phyloP scores from a whole-genome alignment of 1,140 invertebrate genomes.

The Chionoecetes opilio region DNA sequence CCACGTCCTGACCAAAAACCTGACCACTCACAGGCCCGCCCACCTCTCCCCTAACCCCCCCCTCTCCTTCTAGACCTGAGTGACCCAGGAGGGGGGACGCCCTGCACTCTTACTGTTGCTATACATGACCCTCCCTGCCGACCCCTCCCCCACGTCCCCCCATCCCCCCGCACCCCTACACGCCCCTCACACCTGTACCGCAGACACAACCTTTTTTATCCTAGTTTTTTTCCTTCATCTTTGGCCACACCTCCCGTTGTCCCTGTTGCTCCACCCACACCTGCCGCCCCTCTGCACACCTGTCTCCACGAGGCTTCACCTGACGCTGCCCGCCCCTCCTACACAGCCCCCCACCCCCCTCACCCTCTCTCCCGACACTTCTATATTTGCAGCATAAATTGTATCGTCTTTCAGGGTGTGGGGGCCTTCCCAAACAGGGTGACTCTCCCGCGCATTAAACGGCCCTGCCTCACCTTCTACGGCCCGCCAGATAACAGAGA shows the following conservation, averaged over 20 bases:
- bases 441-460: slow-evolving; percentile 1
- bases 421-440: slow-evolving; percentile 36
- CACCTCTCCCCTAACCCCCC: neutral
- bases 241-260: neutral
- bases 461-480: slow-evolving; percentile 40
- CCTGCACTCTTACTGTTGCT: slow-evolving; percentile 15
- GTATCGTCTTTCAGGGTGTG: slow-evolving; percentile 48
- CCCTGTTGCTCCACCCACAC: neutral
- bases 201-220: neutral
- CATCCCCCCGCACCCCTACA: neutral
- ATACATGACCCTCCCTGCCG: slow-evolving; percentile 1
- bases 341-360: neutral
- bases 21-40: slow-evolving; percentile 1
- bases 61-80: neutral
- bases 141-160: slow-evolving; percentile 29
- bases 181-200: neutral
- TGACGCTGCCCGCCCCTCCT: neutral
- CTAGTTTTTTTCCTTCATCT: neutral
- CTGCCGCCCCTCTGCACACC: neutral
- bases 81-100: neutral
- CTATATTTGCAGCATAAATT: slow-evolving; percentile 46
- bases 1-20: neutral
- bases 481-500: slow-evolving; percentile 50
- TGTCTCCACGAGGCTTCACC: neutral
- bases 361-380: neutral